Conservation (phyloP, 2,797 vertebrate genomes). For the Brachymystax lenok region DNA sequence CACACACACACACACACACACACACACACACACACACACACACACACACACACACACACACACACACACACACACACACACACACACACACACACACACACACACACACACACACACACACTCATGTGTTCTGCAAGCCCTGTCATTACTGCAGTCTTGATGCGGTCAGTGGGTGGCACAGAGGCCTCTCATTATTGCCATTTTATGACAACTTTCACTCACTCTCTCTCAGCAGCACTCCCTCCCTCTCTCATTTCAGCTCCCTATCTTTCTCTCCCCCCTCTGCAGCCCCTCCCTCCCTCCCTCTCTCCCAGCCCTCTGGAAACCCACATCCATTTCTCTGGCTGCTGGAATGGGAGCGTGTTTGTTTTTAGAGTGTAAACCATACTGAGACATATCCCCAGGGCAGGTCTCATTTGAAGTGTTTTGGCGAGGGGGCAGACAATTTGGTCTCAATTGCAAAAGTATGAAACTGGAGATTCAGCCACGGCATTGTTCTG, state of each 20-base stretch:
- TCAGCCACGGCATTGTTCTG: constrained; percentile 42
- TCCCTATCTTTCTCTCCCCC: constrained; percentile 21
- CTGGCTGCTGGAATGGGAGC: constrained; percentile 56
- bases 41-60: constrained; percentile 32
- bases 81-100: too few species aligned
- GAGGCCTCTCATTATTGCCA: constrained; percentile 73
- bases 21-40: constrained; percentile 5
- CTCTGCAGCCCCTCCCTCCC: constrained; percentile 1
- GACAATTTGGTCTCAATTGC: constrained; percentile 41
- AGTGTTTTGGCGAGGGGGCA: constrained; percentile 28
- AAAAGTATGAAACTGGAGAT: constrained; percentile 32
- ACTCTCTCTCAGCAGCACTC: constrained; percentile 46
- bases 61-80: constrained; percentile 7
- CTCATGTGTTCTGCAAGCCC: constrained; percentile 63
- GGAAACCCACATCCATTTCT: constrained; percentile 65
- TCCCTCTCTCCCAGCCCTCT: constrained; percentile 7
- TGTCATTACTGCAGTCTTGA: constrained; percentile 77
- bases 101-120: too few species aligned
- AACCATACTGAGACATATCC: constrained; percentile 60
- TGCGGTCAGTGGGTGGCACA: constrained; percentile 78
- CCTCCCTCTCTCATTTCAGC: not conserved
- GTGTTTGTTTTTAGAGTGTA: constrained; percentile 68
- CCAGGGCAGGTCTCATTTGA: constrained; percentile 48
- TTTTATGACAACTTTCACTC: constrained; percentile 78
- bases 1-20: constrained; percentile 13